These are phyloP conservation scores for Taurulus bubalis DNA, from an alignment of 2,113 vertebrate genomes.

Conservation along the genomic window DNA sequence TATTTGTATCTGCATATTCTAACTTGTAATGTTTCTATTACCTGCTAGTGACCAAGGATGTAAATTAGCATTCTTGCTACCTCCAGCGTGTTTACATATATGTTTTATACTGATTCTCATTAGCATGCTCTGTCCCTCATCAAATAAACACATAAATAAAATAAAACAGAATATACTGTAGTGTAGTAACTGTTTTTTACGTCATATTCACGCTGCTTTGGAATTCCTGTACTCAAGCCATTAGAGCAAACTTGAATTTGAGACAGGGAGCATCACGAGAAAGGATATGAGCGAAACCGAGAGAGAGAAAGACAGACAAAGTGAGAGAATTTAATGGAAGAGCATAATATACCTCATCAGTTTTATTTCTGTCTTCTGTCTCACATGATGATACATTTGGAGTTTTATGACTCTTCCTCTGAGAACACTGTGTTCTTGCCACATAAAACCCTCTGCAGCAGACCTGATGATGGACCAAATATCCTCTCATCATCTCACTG, in stretches of 20 bases:
- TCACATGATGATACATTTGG: slow-evolving; percentile 29
- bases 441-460: background rate
- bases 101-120: background rate
- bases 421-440: slow-evolving; percentile 48
- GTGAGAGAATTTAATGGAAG: background rate
- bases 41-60: background rate
- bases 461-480: background rate
- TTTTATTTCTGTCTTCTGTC: slow-evolving; percentile 4
- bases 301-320: background rate
- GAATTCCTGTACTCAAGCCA: background rate
- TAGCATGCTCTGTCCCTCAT: background rate
- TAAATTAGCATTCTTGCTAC: background rate
- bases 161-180: background rate
- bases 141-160: background rate
- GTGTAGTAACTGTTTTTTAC: background rate
- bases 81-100: background rate
- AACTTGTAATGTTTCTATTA: background rate
- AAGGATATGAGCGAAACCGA: background rate
- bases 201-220: background rate
- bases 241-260: background rate
- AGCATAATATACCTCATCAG: background rate
- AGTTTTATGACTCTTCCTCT: slow-evolving; percentile 16
- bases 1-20: background rate
- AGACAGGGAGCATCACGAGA: background rate
- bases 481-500: background rate